Conservation (phyloP, 2,797 vertebrate genomes). For the Ispidina lecontei region DNA sequence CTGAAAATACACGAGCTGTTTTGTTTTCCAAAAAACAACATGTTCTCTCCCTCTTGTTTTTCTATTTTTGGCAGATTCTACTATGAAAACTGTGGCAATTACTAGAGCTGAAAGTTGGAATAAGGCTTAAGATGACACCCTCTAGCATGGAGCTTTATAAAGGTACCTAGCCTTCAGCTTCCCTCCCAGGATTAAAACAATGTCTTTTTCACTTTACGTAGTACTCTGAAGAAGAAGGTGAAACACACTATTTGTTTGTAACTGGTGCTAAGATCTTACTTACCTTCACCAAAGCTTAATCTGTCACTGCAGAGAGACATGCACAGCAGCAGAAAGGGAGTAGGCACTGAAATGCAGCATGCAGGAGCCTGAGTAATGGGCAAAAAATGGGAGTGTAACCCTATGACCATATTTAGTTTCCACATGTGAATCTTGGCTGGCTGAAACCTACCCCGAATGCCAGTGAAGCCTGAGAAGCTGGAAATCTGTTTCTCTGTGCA, state of each 20-base stretch:
- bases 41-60: constrained; percentile 33
- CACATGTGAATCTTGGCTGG: constrained; percentile 68
- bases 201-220: not conserved
- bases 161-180: not conserved
- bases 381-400: constrained; percentile 55
- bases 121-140: not conserved
- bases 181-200: not conserved
- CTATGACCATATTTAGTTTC: constrained; percentile 73
- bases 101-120: constrained; percentile 8
- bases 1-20: constrained; percentile 53
- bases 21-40: constrained; percentile 47
- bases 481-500: constrained; percentile 71
- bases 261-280: constrained; percentile 6
- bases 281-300: not conserved
- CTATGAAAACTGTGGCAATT: not conserved
- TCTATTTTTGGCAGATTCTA: constrained; percentile 52
- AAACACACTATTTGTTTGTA: not conserved
- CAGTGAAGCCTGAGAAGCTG: constrained; percentile 68
- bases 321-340: not conserved
- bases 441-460: constrained; percentile 44
- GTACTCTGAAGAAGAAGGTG: not conserved
- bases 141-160: not conserved
- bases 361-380: constrained; percentile 55
- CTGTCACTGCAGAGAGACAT: constrained; percentile 15
- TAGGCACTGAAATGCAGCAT: constrained; percentile 40